A percentile compares a stretch with the other conserved stretches of the same genome.
Evolutionary conservation across 2,797 vertebrate genomes (phyloP).

Genomic region (Brotula barbata): DNA sequence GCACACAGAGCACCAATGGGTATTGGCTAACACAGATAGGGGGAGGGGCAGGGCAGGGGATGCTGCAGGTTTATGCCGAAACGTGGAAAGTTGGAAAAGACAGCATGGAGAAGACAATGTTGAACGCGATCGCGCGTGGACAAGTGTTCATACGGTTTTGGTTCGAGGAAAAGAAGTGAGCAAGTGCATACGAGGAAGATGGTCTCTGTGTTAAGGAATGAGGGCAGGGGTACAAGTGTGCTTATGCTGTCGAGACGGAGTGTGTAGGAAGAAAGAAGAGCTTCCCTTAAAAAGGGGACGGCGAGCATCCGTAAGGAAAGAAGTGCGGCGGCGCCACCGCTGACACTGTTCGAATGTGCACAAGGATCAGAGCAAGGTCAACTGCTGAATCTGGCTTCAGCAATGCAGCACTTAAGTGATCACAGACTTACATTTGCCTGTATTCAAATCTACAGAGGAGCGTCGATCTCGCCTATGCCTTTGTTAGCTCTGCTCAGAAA

Average conservation of each 20-base stretch:
- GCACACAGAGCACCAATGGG: slow-evolving; percentile 81
- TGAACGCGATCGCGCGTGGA: slow-evolving; percentile 28
- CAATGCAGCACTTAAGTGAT: slow-evolving; percentile 72
- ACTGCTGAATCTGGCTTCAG: slow-evolving; percentile 58
- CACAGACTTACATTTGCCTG: slow-evolving; percentile 57
- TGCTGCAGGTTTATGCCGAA: slow-evolving; percentile 43
- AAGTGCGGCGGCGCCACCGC: slow-evolving; percentile 37
- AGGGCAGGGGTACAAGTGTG: slow-evolving; percentile 45
- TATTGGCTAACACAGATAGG: slow-evolving; percentile 71
- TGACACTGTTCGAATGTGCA: slow-evolving; percentile 60
- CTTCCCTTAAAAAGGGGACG: slow-evolving; percentile 31
- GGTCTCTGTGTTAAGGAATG: slow-evolving; percentile 38
- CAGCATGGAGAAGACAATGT: slow-evolving; percentile 28
- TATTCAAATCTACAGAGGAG: slow-evolving; percentile 59
- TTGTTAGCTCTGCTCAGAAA: slow-evolving; percentile 58
- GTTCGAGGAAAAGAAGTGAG: slow-evolving; percentile 30
- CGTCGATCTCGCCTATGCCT: slow-evolving; percentile 64
- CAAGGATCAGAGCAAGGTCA: slow-evolving; percentile 63
- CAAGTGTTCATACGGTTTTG: slow-evolving; percentile 32
- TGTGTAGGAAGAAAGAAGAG: slow-evolving; percentile 45
- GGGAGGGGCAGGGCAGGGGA: slow-evolving; percentile 61
- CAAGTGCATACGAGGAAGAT: slow-evolving; percentile 67
- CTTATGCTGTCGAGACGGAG: slow-evolving; percentile 59
- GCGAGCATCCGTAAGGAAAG: slow-evolving; percentile 35
- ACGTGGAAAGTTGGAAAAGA: slow-evolving; percentile 40